Base-by-base conservation (phyloP, 2,888 invertebrate genomes). In the Diadegma fenestrale region DNA sequence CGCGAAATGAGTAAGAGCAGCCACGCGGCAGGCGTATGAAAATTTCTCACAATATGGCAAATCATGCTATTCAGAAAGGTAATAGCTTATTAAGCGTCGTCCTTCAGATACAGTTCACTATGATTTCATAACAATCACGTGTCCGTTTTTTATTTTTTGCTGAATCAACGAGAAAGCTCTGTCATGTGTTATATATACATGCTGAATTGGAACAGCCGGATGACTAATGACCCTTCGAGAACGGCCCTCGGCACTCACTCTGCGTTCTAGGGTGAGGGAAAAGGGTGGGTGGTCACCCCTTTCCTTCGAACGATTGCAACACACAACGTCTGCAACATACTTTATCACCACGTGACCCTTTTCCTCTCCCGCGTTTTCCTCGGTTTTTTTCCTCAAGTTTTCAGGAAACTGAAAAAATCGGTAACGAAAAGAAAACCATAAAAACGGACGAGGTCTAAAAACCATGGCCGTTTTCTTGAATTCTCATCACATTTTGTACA, bases 141-240 rank as follows among this genome's bases (percentile, higher is more conserved):
- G 71, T 61, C 48, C 8, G 12, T 58, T 45, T 69, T 54, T 66
- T 68, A 41, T 63, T 19, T 41, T 41, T 58, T 54, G 68, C 7
- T 64, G 14, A 68, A 80, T 76, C 71, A 80, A 84, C 22, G 69
- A 17, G 14, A 69, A 58, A 63, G 17, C 48, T 22, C 41, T 22
- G 48, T 26, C 22, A 51, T 37, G 48, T 43, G 76, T 80, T 72
- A 61, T 80, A 33, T 72, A 61, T 80, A 33, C 69, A 48, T 48
- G 48, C 71, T 72, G 48, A 33, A 58, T 72, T 43, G 63, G 54
- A 80, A 72, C 72, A 61, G 45, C 30, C 45, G 37, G 72, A 84
- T 77, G 66, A 80, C 72, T 77, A 80, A 84, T 80, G 80, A 80
- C 30, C 66, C 84, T 76, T 72, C 71, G 69, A 48, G 63, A 71